Conservation (phyloP, 2,888 invertebrate genomes). For the Helleia helle region DNA sequence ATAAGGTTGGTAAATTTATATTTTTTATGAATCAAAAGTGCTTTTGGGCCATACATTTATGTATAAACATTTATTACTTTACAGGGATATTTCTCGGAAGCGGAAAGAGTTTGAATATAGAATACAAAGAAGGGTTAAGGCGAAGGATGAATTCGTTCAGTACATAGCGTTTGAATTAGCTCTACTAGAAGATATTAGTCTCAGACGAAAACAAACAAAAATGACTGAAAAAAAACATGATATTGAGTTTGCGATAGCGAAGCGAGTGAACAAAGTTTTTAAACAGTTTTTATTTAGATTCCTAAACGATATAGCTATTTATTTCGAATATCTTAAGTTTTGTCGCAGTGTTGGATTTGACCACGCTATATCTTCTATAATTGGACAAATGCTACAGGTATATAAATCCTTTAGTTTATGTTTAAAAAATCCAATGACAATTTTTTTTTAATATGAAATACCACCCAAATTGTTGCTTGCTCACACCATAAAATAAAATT, state of each 20-base stretch:
- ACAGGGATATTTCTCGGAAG: conserved; percentile 79
- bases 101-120: conserved; percentile 83
- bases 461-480: no score
- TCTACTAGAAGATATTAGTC: conserved; percentile 76
- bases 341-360: conserved; percentile 78
- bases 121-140: conserved; percentile 78
- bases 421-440: no score
- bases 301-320: conserved; percentile 81
- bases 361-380: conserved; percentile 68
- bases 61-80: conserved; percentile 21
- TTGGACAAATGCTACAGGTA: conserved; percentile 77
- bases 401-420: no score
- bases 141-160: conserved; percentile 79
- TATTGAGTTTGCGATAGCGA: conserved; percentile 79
- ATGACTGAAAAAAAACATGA: conserved; percentile 76
- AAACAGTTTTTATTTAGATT: conserved; percentile 80
- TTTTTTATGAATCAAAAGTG: no score
- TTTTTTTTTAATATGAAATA: no score
- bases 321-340: conserved; percentile 86
- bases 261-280: conserved; percentile 82
- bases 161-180: conserved; percentile 82
- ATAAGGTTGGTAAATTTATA: conserved; percentile 70
- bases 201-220: conserved; percentile 73
- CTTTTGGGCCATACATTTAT: background rate
- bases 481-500: background rate